These are phyloP conservation scores for Gymnoscopelus microlampas DNA, from an alignment of 2,797 vertebrate species.

Conservation along the genomic window DNA sequence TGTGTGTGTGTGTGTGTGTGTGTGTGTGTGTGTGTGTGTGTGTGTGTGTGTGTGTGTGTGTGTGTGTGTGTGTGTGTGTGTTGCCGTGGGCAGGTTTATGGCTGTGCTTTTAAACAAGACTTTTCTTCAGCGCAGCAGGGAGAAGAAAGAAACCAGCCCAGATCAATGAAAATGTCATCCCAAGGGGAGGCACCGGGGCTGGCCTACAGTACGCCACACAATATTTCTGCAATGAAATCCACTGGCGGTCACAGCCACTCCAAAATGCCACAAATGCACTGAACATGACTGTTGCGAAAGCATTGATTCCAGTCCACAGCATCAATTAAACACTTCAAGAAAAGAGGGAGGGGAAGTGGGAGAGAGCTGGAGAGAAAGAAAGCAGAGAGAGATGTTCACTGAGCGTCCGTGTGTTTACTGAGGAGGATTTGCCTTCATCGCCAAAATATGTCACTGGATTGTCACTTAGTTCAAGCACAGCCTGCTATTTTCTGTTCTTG, in stretches of 20 bases:
- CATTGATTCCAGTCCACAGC: constrained; percentile 33
- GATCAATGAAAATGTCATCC: constrained; percentile 70
- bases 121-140: constrained; percentile 47
- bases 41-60: no score
- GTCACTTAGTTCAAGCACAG: constrained; percentile 12
- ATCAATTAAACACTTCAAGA: constrained; percentile 50
- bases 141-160: constrained; percentile 39
- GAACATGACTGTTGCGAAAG: constrained; percentile 22
- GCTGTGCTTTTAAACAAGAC: constrained; percentile 50
- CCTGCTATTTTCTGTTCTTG: background rate
- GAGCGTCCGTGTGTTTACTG: no score
- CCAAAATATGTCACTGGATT: constrained; percentile 19
- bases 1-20: constrained; percentile 32
- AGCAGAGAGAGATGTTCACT: background rate
- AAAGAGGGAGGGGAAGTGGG: no score
- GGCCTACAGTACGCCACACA: constrained; percentile 45
- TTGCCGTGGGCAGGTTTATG: constrained; percentile 48
- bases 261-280: constrained; percentile 40
- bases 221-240: constrained; percentile 64
- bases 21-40: no score
- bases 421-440: background rate
- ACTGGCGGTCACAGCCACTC: constrained; percentile 49
- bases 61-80: constrained; percentile 32
- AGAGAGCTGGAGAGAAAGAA: constrained; percentile 11
- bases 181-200: constrained; percentile 40